Evolutionary conservation across 2,888 invertebrate species (phyloP).

Genomic region (Leptopilina myrica): DNA sequence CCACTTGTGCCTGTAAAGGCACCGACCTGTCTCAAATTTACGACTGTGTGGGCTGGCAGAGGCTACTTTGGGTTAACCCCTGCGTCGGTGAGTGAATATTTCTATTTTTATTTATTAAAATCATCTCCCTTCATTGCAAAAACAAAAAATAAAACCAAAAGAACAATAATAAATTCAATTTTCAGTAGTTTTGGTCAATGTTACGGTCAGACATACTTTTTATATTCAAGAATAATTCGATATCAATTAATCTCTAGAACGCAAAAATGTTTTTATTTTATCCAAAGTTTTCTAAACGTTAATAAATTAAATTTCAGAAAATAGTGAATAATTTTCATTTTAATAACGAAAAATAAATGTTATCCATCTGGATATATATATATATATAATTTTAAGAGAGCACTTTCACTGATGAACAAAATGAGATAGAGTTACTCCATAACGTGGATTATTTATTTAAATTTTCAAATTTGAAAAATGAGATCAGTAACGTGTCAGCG

Average conservation of each 20-base stretch:
- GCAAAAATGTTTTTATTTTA: no score
- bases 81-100: constrained; percentile 89
- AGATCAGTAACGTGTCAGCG: constrained; percentile 22
- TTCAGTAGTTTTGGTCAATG: no score
- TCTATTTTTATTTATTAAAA: not conserved
- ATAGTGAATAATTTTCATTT: not conserved
- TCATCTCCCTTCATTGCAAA: no score
- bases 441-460: constrained; percentile 28
- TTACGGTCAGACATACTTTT: no score
- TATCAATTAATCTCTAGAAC: no score
- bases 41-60: constrained; percentile 93
- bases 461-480: constrained; percentile 29
- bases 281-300: no score
- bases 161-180: not conserved
- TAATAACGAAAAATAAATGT: not conserved
- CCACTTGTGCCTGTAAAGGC: constrained; percentile 92
- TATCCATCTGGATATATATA: not conserved
- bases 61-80: constrained; percentile 93
- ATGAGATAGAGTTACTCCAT: not conserved
- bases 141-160: no score
- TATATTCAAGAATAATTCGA: no score
- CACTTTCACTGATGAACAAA: not conserved
- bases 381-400: not conserved
- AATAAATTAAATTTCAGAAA: no score
- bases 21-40: constrained; percentile 91